Percentiles rank a stretch among this genome's conserved stretches.
Evolutionary conservation across 2,113 vertebrate genomes (phyloP).

Genomic region (Laterallus jamaicensis): DNA sequence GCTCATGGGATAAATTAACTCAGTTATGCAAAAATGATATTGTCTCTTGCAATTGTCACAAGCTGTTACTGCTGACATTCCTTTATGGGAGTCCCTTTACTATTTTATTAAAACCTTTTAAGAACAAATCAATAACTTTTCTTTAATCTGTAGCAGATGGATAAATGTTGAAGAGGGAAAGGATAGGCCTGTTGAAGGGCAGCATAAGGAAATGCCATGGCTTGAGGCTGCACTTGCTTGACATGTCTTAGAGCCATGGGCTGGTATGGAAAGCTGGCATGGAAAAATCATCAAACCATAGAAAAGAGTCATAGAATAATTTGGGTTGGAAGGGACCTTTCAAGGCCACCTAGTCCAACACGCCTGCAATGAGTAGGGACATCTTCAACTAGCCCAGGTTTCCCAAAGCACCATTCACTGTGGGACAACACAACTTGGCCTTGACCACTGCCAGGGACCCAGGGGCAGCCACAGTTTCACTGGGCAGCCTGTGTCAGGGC

Average conservation of each 20-base stretch:
- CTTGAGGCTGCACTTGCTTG: neutral
- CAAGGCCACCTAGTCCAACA: neutral
- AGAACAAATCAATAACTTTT: neutral
- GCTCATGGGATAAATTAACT: neutral
- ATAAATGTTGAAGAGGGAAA: neutral
- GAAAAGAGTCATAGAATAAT: neutral
- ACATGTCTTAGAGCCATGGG: neutral
- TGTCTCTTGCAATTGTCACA: neutral
- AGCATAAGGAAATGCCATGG: neutral
- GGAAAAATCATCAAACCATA: neutral
- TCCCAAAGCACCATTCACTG: neutral
- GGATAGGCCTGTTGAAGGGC: neutral
- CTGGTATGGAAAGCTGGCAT: neutral
- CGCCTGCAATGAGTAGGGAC: neutral
- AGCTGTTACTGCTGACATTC: neutral
- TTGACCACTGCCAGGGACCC: neutral
- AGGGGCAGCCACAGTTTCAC: neutral
- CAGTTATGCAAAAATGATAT: neutral
- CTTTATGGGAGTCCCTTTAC: neutral
- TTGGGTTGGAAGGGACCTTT: neutral
- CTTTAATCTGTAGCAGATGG: neutral
- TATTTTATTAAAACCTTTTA: neutral
- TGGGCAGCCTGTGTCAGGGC: neutral
- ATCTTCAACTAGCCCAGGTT: neutral
- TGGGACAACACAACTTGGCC: neutral